Conservation (phyloP, 35 echinoderm and acorn worm genomes). For the Amphiura filiformis region DNA sequence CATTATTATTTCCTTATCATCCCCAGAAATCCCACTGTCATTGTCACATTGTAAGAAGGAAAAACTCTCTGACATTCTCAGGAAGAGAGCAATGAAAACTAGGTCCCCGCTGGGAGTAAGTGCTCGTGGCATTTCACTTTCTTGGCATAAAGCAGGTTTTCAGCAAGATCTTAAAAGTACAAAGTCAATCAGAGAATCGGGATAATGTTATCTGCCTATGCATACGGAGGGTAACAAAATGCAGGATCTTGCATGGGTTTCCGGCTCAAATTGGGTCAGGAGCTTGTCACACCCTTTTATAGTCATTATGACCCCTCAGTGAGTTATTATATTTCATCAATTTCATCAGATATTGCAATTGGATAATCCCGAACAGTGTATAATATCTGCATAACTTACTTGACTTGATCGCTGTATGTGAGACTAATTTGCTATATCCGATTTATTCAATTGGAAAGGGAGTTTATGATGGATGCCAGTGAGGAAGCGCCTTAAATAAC, state of each 20-base stretch:
- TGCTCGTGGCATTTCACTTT: neutral
- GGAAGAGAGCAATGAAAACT: neutral
- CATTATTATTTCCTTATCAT: neutral
- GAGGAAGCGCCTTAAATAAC: neutral
- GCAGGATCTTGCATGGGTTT: neutral
- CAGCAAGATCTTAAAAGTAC: neutral
- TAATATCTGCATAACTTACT: neutral
- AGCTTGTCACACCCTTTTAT: neutral
- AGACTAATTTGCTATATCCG: neutral
- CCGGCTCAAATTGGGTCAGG: neutral
- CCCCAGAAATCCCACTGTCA: neutral
- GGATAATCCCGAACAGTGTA: no score
- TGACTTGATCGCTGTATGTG: neutral
- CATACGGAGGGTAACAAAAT: neutral
- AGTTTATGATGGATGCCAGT: neutral
- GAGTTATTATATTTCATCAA: neutral
- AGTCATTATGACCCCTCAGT: neutral
- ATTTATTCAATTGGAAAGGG: neutral
- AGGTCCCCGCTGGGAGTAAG: neutral
- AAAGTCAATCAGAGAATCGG: neutral
- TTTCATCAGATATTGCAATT: no score
- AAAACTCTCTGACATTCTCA: neutral
- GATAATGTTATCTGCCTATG: neutral
- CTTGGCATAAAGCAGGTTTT: neutral
- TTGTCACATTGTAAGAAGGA: neutral